Percentiles rank a stretch among this genome's conserved stretches.
These are phyloP conservation scores for Isaurus tuberculatus DNA, from an alignment of 92 coral and sea anemone genomes.

Conservation along the genomic window DNA sequence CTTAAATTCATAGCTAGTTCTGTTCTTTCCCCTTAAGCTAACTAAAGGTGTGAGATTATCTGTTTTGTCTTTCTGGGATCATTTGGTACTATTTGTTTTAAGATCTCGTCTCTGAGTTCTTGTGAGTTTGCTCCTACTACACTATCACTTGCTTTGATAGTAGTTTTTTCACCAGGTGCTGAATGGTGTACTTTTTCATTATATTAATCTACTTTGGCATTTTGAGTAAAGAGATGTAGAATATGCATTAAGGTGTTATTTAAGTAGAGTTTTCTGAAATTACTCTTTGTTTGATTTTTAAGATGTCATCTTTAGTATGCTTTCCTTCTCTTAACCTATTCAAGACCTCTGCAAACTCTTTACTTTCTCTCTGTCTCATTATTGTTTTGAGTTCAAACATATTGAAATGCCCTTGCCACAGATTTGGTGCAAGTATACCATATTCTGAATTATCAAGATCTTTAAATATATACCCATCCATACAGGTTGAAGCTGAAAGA, in stretches of 20 bases:
- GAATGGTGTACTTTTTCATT: neutral
- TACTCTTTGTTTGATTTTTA: constrained; percentile 53
- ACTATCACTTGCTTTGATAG: neutral
- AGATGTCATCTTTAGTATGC: constrained; percentile 59
- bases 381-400: constrained; percentile 66
- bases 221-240: neutral
- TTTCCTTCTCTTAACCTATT: constrained; percentile 31
- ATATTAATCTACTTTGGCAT: neutral
- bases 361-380: constrained; percentile 72
- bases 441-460: constrained; percentile 61
- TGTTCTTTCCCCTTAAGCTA: neutral
- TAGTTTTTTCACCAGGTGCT: neutral
- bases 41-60: neutral
- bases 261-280: too few relatives aligned
- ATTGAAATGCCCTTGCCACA: constrained; percentile 60
- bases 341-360: constrained; percentile 57
- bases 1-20: neutral
- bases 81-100: neutral
- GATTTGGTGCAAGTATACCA: constrained; percentile 67
- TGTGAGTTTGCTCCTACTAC: neutral
- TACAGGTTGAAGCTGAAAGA: constrained; percentile 69
- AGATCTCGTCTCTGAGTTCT: neutral
- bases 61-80: neutral
- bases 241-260: too few relatives aligned
- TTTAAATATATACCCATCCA: constrained; percentile 64